phyloP scores from a whole-genome alignment of 2,888 invertebrate species.

The Eilema depressum region DNA sequence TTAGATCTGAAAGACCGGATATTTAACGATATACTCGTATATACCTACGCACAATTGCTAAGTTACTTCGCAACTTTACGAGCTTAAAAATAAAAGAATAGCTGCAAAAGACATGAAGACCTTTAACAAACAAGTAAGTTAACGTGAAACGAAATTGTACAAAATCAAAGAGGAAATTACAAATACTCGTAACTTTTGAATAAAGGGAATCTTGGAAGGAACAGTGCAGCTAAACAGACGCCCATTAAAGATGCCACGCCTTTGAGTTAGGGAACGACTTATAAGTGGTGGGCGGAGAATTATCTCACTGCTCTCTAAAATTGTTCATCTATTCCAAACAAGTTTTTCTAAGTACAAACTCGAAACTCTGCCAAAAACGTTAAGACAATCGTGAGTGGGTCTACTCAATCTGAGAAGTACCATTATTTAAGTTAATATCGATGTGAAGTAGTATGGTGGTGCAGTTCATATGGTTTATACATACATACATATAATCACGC shows the following conservation, averaged over 20 bases:
- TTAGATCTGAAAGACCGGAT: not conserved
- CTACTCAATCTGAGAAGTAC: not conserved
- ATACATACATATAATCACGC: too few relatives aligned
- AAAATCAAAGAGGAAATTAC: conserved; percentile 33
- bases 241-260: conserved; percentile 41
- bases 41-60: not conserved
- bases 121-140: not conserved
- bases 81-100: not conserved
- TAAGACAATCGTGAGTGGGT: not conserved
- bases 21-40: not conserved
- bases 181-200: conserved; percentile 25
- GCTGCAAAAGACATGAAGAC: not conserved
- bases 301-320: not conserved
- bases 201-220: conserved; percentile 31
- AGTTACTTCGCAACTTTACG: not conserved
- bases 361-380: not conserved
- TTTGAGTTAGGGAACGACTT: conserved; percentile 27
- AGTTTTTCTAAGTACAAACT: not conserved
- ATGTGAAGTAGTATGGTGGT: too few relatives aligned
- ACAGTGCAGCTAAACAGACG: conserved; percentile 44
- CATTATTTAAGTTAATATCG: not conserved
- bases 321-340: not conserved
- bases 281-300: conserved; percentile 3
- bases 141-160: conserved; percentile 16
- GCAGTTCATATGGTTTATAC: too few relatives aligned